phyloP scores from a whole-genome alignment of 2,113 vertebrate genomes.

The Progne subis region DNA sequence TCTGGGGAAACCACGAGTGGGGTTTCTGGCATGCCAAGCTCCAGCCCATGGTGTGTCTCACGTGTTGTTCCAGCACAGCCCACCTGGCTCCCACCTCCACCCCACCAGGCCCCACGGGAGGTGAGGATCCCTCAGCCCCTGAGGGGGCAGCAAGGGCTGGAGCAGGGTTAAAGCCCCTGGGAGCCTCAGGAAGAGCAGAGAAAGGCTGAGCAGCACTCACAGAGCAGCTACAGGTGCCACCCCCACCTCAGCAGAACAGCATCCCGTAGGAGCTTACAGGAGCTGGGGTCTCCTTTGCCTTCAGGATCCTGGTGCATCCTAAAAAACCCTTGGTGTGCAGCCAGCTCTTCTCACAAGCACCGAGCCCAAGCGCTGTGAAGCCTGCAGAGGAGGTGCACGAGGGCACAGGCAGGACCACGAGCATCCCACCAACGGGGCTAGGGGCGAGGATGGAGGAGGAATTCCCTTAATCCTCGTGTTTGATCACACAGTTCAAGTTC shows the following conservation, averaged over 20 bases:
- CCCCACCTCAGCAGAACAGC: fast-evolving
- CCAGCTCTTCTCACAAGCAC: neutral
- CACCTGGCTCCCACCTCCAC: neutral
- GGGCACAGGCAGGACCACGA: fast-evolving
- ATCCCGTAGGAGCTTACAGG: fast-evolving
- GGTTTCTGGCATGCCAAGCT: neutral
- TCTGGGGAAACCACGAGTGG: neutral
- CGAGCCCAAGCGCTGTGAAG: fast-evolving
- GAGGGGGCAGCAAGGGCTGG: neutral
- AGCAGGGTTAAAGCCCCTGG: fast-evolving
- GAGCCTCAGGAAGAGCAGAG: neutral
- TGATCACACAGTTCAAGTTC: neutral
- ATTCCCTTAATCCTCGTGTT: neutral
- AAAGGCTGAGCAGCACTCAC: fast-evolving
- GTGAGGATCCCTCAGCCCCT: neutral
- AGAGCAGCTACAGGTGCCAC: fast-evolving
- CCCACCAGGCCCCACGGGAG: fast-evolving
- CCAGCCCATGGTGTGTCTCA: neutral
- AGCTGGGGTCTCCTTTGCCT: no score
- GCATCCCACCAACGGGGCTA: fast-evolving
- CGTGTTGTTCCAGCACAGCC: neutral
- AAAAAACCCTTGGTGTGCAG: neutral
- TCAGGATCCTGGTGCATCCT: neutral
- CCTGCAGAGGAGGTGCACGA: fast-evolving
- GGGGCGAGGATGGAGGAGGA: no score